These are phyloP conservation scores for Macrostomum lignano DNA, from an alignment of 1,140 invertebrate genomes.

Conservation along the genomic window DNA sequence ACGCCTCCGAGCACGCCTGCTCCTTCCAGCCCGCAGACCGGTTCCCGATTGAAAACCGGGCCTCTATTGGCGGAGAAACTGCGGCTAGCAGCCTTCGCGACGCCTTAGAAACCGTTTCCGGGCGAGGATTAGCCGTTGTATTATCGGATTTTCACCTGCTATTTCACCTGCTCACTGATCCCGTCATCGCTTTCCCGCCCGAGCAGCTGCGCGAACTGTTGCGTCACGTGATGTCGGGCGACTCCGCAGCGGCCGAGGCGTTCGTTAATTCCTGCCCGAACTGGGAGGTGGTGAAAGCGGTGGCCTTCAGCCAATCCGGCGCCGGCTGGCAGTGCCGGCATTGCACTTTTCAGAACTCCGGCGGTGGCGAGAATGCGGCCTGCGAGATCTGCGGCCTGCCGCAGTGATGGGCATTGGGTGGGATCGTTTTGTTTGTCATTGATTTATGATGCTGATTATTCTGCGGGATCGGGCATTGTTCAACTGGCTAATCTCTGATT, in stretches of 20 bases:
- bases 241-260: not conserved
- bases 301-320: not conserved
- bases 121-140: not conserved
- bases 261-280: not conserved
- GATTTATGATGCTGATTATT: no score
- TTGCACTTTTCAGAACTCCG: not conserved
- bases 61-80: not conserved
- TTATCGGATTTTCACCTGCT: not conserved
- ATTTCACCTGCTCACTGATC: not conserved
- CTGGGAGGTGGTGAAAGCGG: not conserved
- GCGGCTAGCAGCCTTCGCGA: not conserved
- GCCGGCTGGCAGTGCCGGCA: not conserved
- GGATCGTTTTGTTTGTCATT: no score
- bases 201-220: not conserved
- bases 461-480: no score
- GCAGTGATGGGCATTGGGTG: no score
- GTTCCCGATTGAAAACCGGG: slow-evolving; percentile 4
- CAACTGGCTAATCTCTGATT: no score
- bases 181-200: not conserved
- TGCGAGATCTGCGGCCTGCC: slow-evolving; percentile 3
- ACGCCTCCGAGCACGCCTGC: not conserved
- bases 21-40: not conserved
- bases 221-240: not conserved
- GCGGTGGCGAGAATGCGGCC: not conserved
- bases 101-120: not conserved